Evolutionary conservation across 1,140 invertebrate species (phyloP), one percentile per base, ranked within the genome.

Genomic region (Hestina assimilis): DNA sequence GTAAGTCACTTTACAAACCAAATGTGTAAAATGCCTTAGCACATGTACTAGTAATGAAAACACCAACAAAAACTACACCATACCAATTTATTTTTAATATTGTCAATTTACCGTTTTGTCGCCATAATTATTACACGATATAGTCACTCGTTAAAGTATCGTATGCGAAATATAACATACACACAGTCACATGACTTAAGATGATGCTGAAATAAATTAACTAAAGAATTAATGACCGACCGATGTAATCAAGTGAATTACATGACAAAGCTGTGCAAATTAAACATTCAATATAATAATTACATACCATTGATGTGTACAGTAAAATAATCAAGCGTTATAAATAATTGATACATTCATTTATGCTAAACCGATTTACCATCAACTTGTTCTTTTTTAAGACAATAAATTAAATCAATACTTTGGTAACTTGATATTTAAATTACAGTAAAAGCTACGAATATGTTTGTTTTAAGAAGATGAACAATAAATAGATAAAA

Each of bases 341-440:
- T 31, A 12, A n/a, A 31, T n/a, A n/a, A n/a, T 40, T 3, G 31
- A 40, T 51, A 47, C 43, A 47, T 31, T 43, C 12, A n/a, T 20
- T n/a, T 14, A 40, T 15, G 24, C 12, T 40, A 38, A 50, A 26
- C 17, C 12, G 28, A 6, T 47, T 17, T 9, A 38, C 33, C 17
- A 38, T 38, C 14, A 19, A 38, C 15, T 38, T 38, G 33, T 38
- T 38, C 33, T 4, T 17, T 17, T 17, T 14, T 38, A 38, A 38
- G 8, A 38, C 4, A 63, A 60, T 63, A 64, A 68, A 68, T 68
- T 66, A 67, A 43, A 68, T 66, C 66, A 78, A 78, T 75, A 82
- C 81, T 84, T 84, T 84, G 81, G 79, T 82, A 84, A 84, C 77
- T 73, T 72, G 66, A 70, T 58, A n/a, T 75, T 66, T 75, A 77